A percentile compares a stretch with the other conserved stretches of the same genome.
These are phyloP conservation scores for Parnassius smintheus DNA, from an alignment of 2,888 invertebrate species.

Conservation along the genomic window DNA sequence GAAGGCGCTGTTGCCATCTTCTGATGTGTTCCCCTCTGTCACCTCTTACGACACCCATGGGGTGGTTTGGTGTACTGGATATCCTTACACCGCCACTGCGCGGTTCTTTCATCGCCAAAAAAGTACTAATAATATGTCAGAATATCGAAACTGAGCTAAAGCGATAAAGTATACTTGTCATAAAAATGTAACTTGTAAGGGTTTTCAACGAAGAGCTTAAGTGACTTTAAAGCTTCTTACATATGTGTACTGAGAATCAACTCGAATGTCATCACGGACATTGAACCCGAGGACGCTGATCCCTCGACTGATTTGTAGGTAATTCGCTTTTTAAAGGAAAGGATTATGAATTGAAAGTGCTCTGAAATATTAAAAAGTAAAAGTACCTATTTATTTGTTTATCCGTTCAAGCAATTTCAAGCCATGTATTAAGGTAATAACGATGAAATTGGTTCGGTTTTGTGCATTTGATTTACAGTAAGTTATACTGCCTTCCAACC, in stretches of 20 bases:
- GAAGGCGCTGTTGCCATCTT: no score
- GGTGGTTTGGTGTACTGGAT: no score
- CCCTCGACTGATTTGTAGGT: constrained; percentile 13
- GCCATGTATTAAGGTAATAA: neutral
- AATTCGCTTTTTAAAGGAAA: constrained; percentile 1
- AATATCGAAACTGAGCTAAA: no score
- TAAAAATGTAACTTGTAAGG: constrained; percentile 6
- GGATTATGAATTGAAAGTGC: constrained; percentile 1
- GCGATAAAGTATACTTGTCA: neutral
- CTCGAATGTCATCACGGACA: constrained; percentile 10
- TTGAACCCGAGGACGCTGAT: constrained; percentile 11
- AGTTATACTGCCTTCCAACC: no score
- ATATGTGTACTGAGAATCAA: neutral
- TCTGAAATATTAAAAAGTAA: neutral
- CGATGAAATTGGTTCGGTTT: neutral
- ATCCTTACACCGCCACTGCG: no score
- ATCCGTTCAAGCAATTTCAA: neutral
- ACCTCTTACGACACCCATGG: no score
- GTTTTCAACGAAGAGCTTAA: constrained; percentile 10
- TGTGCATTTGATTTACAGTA: no score
- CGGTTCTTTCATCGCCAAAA: no score
- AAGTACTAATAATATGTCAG: no score
- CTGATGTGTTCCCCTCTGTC: no score
- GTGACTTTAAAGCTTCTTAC: constrained; percentile 16
- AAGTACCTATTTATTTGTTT: neutral